These are phyloP conservation scores for Heterochromis multidens DNA, from an alignment of 2,113 vertebrate genomes.

Conservation along the genomic window DNA sequence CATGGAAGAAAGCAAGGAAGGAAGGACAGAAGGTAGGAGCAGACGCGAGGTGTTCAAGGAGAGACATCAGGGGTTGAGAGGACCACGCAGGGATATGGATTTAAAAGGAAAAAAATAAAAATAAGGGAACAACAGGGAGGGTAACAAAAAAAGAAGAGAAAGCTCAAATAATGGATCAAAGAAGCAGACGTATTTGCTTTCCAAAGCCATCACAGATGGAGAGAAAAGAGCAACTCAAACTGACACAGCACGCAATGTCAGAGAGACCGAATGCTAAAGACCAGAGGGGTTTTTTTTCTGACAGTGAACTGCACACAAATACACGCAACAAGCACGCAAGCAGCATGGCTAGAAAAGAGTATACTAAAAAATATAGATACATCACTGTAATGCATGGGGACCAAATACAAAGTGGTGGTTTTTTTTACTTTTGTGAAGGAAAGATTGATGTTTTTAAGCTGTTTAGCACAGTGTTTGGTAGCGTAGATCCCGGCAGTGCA, in stretches of 20 bases:
- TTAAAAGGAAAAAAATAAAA: conserved; percentile 61
- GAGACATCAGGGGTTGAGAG: conserved; percentile 48
- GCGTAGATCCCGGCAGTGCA: conserved; percentile 15
- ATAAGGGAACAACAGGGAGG: conserved; percentile 36
- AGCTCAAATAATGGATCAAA: conserved; percentile 66
- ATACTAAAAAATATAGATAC: neutral
- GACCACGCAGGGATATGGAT: conserved; percentile 54
- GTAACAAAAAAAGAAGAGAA: conserved; percentile 66
- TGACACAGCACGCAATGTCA: conserved; percentile 19
- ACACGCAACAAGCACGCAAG: conserved; percentile 40
- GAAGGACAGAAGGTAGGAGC: conserved; percentile 55
- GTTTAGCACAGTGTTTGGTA: conserved; percentile 1
- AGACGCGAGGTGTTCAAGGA: conserved; percentile 61
- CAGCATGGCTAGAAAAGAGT: conserved; percentile 38
- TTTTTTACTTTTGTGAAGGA: neutral
- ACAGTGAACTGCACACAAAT: neutral
- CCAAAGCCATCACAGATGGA: conserved; percentile 54
- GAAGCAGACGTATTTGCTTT: conserved; percentile 49
- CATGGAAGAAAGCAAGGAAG: conserved; percentile 44
- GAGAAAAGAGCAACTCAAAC: conserved; percentile 50
- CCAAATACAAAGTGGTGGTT: neutral
- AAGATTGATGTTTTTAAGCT: neutral
- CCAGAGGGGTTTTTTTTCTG: neutral
- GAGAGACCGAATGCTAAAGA: neutral
- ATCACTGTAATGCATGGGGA: conserved; percentile 6